Evolutionary conservation across 2,888 invertebrate genomes (phyloP), one percentile per base, ranked within the genome.

Genomic region (Mesoligia furuncula): DNA sequence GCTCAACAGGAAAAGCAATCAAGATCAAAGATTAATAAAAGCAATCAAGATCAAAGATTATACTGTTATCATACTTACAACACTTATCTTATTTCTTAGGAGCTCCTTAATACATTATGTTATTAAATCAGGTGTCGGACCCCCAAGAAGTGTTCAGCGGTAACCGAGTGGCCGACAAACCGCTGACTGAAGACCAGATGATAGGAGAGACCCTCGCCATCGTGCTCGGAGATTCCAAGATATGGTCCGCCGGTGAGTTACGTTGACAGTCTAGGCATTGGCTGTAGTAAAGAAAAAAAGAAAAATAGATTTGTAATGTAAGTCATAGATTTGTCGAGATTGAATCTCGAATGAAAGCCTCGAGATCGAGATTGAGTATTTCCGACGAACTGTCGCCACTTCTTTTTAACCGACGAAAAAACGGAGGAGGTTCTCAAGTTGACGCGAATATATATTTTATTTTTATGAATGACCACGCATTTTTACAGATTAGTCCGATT

Each of bases 101-200:
- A 13, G 0, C n/a, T 75, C 3, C 3, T 0, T 76, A 20, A 13
- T 15, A 27, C 8, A 39, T 66, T 77, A 2, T 78, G 13, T 78
- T 24, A 27, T 69, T 13, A 45, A 24, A 36, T 17, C 73, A 98
- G 98, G 97, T 99, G 62, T 98, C 98, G 4, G 98, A 99, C 94
- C 98, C 99, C 0, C 97, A 98, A 90, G 99, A 99, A 95, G 98
- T 99, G 69, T 99, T 98, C 95, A 98, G 99, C 27, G 99, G 99
- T 8, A 99, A 98, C 91, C 97, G 99, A 82, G 98, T 99, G 4
- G 98, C 99, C 0, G 99, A 99, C 93, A 98, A 98, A 87, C 98
- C 98, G 0, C 96, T 99, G 45, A 98, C 99, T 0, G 99, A 99
- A 94, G 99, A 99, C 96, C 99, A 99, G 97, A 98, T 99, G 98